A percentile compares a stretch with the other conserved stretches of the same genome.
Conservation (phyloP, 2,113 vertebrate species). For the Pan paniscus region DNA sequence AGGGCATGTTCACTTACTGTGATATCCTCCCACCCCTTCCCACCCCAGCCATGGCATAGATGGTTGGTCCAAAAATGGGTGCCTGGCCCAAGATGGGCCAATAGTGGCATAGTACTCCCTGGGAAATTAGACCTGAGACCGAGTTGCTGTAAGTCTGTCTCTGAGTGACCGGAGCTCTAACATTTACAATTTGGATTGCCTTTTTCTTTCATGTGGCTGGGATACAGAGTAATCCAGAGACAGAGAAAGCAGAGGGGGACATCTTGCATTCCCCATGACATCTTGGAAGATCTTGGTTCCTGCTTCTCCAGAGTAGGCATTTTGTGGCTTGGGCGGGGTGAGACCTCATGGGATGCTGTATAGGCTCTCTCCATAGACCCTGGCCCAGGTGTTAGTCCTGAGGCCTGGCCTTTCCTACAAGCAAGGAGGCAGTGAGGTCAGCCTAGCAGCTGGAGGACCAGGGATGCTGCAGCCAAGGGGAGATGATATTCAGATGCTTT, state of each 20-base stretch:
- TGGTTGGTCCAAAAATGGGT: not conserved
- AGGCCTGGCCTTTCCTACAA: not conserved
- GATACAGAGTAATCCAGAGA: not conserved
- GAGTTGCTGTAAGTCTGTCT: not conserved
- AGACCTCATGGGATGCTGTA: not conserved
- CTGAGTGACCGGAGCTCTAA: not conserved
- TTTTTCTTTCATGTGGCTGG: not conserved
- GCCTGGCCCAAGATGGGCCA: not conserved
- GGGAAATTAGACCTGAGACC: not conserved
- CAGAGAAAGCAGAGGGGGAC: not conserved
- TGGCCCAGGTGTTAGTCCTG: not conserved
- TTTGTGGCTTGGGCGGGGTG: not conserved
- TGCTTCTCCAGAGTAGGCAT: not conserved
- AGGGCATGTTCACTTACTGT: too few relatives aligned
- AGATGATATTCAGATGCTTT: not conserved
- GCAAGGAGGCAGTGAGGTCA: not conserved
- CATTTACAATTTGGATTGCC: fast-evolving
- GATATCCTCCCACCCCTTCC: not conserved
- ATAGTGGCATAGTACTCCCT: not conserved
- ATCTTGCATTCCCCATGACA: not conserved
- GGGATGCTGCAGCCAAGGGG: not conserved
- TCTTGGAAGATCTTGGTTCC: not conserved
- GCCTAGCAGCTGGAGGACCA: not conserved
- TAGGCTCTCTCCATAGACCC: not conserved
- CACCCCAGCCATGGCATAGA: not conserved